Evolutionary conservation across 2,113 vertebrate genomes (phyloP), one percentile per base, ranked within the genome.

Genomic region (Dascyllus trimaculatus): DNA sequence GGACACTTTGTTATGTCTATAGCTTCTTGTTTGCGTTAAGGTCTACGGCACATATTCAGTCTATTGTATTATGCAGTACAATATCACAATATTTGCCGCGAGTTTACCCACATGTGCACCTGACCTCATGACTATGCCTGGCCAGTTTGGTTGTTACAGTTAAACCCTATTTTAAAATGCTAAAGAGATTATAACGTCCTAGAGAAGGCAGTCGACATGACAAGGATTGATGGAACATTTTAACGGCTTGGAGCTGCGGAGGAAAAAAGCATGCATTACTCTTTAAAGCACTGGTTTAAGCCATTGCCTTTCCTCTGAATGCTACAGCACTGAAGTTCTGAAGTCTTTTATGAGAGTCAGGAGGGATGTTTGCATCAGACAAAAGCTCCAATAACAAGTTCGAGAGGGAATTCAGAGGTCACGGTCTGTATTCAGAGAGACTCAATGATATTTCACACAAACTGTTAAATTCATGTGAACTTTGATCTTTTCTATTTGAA

Each of bases 151-250:
- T 17, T 13, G 45, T 25, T 68, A 35, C 24, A 32, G 35, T 43
- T 32, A 52, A 46, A 52, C 25, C 35, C 35, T 35, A 35, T n/a
- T 57, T 11, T 25, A 21, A 69, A 63, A 76, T 43, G 59, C 59
- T 80, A 62, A 81, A 72, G 69, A 62, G 46, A 73, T 80, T 65
- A 67, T 18, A 32, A 9, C 46, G 35, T 73, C 67, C 69, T 43
- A 13, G 52, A 75, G 24, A 6, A 32, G 4, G 40, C 29, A 26
- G 61, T 0, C 49, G 15, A 15, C 61, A 25, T 71, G 43, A 73
- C 52, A 21, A 43, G 61, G 81, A 86, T 62, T 57, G 65, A 82
- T 75, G 78, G 22, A 22, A 73, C 49, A 46, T 78, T 77, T 75
- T 35, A 75, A 74, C 53, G 66, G 11, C 66, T 73, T 60, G 60